Evolutionary conservation across 2,113 vertebrate genomes (phyloP).

Genomic region (Onychorhynchus coronatus): DNA sequence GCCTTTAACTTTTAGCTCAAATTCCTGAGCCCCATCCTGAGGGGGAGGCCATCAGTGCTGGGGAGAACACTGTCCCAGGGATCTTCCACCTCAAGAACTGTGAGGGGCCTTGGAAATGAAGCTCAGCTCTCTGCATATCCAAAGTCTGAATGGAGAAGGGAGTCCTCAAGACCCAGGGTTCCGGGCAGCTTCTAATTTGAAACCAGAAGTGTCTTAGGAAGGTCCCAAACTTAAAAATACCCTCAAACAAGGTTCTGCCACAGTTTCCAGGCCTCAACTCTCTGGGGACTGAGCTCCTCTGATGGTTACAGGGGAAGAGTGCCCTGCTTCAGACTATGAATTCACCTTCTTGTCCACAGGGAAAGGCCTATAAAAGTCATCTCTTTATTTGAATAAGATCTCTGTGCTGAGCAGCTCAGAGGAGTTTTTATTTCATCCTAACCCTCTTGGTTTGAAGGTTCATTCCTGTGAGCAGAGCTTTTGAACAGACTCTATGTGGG

Average conservation of each 20-base stretch:
- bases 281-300: background rate
- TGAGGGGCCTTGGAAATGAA: background rate
- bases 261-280: background rate
- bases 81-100: background rate
- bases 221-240: background rate
- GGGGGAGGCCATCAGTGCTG: background rate
- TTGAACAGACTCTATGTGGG: background rate
- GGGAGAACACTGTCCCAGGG: background rate
- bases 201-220: background rate
- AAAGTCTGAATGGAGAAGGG: background rate
- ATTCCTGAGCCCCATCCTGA: background rate
- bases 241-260: background rate
- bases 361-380: background rate
- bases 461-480: background rate
- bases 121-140: background rate
- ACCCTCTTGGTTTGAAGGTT: background rate
- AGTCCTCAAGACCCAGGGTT: background rate
- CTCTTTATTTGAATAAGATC: constrained; percentile 8
- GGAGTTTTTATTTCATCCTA: constrained; percentile 30
- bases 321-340: constrained; percentile 6
- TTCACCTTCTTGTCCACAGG: constrained; percentile 31
- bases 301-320: background rate
- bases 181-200: background rate
- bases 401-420: constrained; percentile 14
- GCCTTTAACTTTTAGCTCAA: background rate